Conservation (phyloP, 2,797 vertebrate genomes). For the Tapera naevia region DNA sequence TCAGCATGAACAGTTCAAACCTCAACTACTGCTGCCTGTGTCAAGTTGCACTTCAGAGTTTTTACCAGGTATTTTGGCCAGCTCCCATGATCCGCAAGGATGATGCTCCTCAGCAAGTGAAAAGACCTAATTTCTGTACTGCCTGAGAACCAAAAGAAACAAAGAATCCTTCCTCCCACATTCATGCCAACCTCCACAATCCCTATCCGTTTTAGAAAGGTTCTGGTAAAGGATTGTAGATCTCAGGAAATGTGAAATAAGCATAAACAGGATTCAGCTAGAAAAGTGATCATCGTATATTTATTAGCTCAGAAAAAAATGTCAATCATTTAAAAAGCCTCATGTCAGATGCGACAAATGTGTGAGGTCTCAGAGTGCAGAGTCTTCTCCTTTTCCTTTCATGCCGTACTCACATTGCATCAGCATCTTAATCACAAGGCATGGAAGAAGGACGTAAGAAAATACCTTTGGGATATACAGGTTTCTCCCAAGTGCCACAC, state of each 20-base stretch:
- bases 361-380: not conserved
- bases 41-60: not conserved
- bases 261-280: not conserved
- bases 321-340: not conserved
- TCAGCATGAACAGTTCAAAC: not conserved
- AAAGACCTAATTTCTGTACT: not conserved
- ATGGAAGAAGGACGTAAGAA: not conserved
- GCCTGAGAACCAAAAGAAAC: not conserved
- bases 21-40: not conserved
- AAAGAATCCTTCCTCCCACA: not conserved
- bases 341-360: not conserved
- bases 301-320: not conserved
- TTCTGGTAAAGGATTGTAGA: not conserved
- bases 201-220: not conserved
- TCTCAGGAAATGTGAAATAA: not conserved
- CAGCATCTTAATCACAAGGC: not conserved
- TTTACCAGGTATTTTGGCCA: not conserved
- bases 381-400: not conserved
- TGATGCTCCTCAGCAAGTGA: not conserved
- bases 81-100: not conserved
- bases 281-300: not conserved
- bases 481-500: not conserved
- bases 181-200: not conserved
- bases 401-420: accelerated
- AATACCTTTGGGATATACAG: not conserved